These are phyloP conservation scores for Anisognathus igniventris DNA, from an alignment of 2,797 vertebrate genomes.

Conservation along the genomic window DNA sequence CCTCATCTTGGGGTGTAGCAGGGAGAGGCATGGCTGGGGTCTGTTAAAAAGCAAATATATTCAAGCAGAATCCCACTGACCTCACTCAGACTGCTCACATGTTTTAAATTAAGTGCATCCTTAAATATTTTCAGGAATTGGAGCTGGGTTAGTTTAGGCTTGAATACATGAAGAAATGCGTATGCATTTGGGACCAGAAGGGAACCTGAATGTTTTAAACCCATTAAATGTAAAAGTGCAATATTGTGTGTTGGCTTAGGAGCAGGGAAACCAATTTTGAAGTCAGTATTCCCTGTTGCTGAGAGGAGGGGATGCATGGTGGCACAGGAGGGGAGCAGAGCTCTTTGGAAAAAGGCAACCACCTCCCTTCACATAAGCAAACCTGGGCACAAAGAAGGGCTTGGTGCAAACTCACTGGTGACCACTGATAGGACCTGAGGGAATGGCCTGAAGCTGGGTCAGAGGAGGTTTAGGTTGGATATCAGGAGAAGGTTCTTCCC, in stretches of 20 bases:
- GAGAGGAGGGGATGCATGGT: background rate
- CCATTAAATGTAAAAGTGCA: background rate
- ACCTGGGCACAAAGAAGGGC: background rate
- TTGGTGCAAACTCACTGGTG: background rate
- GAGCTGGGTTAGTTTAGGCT: slow-evolving; percentile 24
- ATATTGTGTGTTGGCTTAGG: background rate
- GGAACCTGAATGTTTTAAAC: slow-evolving; percentile 2
- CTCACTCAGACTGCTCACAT: background rate
- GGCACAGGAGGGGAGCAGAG: background rate
- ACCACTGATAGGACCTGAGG: background rate
- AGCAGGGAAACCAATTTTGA: background rate
- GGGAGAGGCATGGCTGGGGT: background rate
- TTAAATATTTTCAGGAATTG: slow-evolving; percentile 1
- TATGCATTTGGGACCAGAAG: background rate
- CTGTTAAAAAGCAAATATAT: background rate
- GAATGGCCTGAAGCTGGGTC: background rate
- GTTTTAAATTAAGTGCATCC: background rate
- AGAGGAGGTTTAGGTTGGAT: background rate
- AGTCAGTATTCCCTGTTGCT: background rate
- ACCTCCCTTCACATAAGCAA: background rate
- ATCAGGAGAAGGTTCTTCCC: background rate
- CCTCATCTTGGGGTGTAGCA: fast-evolving
- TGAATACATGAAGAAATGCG: background rate
- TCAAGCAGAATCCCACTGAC: background rate
- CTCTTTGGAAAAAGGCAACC: background rate